Evolutionary conservation across 2,113 vertebrate genomes (phyloP), one percentile per base, ranked within the genome.

Genomic region (Zonotrichia leucophrys): DNA sequence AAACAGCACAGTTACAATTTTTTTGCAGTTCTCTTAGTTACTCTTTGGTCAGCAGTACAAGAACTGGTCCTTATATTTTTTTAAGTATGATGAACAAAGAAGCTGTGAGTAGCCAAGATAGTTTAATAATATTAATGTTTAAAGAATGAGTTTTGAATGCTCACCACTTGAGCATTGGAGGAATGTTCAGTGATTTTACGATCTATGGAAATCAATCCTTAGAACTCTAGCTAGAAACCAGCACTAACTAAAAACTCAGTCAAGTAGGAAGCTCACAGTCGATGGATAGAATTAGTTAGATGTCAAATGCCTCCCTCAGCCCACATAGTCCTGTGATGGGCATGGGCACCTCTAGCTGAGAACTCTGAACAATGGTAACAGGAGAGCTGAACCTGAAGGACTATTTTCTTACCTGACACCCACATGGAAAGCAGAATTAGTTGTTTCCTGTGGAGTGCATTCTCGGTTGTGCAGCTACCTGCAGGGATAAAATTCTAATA

Each of bases 341-440:
- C 27, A 23, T 21, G 33, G 35, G 10, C 13, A 84, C 4, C 25
- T 33, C 44, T 60, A 37, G n/a, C 16, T 82, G 58, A 63, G 30
- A 77, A 9, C 13, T 50, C 6, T 47, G 46, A 37, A 15, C 0
- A 4, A 2, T 2, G 0, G 3, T 12, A 31, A 5, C n/a, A 39
- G 27, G 37, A 86, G 73, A 88, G 20, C 18, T 0, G 2, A 52
- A 9, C 18, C 16, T 83, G 49, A 41, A 12, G 8, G 20, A 37
- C 5, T n/a, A 1, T 21, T 76, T 15, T 18, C 22, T 60, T 23
- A 2, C 15, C 6, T 15, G 50, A 74, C 52, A 60, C 20, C 44
- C 79, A 27, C 25, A 41, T 5, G 22, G 23, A 90, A 13, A 41
- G 5, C 62, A 79, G 28, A 62, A 72, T 41, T 25, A 24, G 2